These are phyloP conservation scores for Sebastes steindachneri DNA, from an alignment of 2,797 vertebrate genomes.

Conservation along the genomic window DNA sequence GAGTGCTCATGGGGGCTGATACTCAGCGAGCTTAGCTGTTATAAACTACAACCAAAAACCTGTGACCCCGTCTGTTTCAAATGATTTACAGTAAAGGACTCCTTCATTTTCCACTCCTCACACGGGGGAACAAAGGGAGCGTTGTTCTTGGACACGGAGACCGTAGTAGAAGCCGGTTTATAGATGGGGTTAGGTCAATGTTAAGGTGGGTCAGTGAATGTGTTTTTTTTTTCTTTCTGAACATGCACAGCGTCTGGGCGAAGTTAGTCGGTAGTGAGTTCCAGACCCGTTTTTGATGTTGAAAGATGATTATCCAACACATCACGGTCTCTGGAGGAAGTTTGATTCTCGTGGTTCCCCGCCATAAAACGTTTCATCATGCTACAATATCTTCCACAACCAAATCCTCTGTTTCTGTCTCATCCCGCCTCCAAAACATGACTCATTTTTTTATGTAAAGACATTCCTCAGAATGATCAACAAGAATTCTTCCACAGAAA, in stretches of 20 bases:
- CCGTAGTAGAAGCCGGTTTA: constrained; percentile 62
- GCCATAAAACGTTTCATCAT: constrained; percentile 37
- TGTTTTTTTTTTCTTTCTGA: constrained; percentile 27
- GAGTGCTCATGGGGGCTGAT: constrained; percentile 35
- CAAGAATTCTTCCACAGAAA: constrained; percentile 69
- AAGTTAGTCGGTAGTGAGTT: constrained; percentile 24
- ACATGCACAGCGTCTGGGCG: constrained; percentile 8
- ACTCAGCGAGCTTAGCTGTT: constrained; percentile 52
- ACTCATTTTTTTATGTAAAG: constrained; percentile 48
- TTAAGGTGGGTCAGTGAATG: constrained; percentile 62
- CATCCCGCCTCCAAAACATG: constrained; percentile 25
- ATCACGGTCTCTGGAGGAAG: constrained; percentile 23
- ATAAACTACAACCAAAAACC: constrained; percentile 70
- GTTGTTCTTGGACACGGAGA: constrained; percentile 67
- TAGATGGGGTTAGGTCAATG: constrained; percentile 54
- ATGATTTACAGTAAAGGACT: constrained; percentile 75
- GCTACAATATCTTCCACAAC: constrained; percentile 27
- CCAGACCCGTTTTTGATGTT: constrained; percentile 37
- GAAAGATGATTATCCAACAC: constrained; percentile 48
- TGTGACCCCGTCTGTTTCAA: constrained; percentile 69
- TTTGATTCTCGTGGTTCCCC: background rate
- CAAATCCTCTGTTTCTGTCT: constrained; percentile 40
- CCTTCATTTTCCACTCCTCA: constrained; percentile 62
- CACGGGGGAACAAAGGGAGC: constrained; percentile 74
- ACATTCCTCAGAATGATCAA: constrained; percentile 60